Conservation (phyloP, 2,113 vertebrate species). For the Saccopteryx leptura region DNA sequence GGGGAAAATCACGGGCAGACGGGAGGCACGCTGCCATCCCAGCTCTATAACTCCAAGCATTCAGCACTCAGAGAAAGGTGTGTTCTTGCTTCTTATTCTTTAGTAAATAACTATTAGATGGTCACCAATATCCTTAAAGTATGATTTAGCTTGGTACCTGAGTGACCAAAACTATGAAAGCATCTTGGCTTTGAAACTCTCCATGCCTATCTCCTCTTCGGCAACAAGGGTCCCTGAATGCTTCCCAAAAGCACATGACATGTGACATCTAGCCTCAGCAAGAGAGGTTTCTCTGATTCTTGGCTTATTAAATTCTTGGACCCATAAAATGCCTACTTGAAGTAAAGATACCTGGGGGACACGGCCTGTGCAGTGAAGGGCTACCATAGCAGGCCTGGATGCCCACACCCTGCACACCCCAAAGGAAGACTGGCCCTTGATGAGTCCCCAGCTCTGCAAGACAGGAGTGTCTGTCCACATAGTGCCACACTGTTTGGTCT, state of each 20-base stretch:
- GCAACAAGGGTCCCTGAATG: fast-evolving
- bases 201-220: background rate
- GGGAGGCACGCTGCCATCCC: background rate
- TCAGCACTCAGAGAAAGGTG: background rate
- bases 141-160: too few species aligned
- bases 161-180: background rate
- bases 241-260: background rate
- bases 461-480: background rate
- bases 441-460: background rate
- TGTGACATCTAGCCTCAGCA: background rate
- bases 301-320: background rate
- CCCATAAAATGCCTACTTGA: too few species aligned
- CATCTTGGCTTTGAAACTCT: background rate
- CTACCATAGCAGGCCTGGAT: background rate
- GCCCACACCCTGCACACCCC: background rate
- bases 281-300: background rate
- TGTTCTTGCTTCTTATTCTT: background rate
- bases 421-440: background rate
- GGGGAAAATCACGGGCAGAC: background rate
- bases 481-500: background rate
- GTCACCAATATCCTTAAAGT: background rate
- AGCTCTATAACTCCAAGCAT: background rate
- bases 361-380: too few species aligned
- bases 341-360: background rate
- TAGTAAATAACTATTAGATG: too few species aligned